Conservation (phyloP, 2,797 vertebrate species). For the Apodemus agrarius region DNA sequence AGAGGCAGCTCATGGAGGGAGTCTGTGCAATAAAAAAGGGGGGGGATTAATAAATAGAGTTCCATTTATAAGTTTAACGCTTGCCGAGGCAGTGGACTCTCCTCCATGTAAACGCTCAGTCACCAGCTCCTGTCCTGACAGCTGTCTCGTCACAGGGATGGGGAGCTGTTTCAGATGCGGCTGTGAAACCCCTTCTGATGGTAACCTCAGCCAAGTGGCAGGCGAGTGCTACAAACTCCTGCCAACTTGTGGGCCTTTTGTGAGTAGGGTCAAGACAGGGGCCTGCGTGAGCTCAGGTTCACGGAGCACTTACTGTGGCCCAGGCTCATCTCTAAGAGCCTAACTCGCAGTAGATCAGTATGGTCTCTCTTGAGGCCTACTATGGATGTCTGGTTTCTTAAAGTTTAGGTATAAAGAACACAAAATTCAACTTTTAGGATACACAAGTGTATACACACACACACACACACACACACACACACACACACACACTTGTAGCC, state of each 20-base stretch:
- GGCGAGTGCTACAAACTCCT: background rate
- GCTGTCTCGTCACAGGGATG: background rate
- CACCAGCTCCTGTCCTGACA: constrained; percentile 15
- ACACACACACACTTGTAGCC: no score
- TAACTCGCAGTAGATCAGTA: background rate
- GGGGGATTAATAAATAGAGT: constrained; percentile 58
- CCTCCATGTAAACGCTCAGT: constrained; percentile 2
- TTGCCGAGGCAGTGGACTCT: background rate
- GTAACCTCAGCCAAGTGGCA: background rate
- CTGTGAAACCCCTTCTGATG: background rate
- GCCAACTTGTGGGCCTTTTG: background rate
- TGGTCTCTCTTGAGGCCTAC: background rate
- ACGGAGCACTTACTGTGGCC: background rate
- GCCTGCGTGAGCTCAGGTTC: background rate
- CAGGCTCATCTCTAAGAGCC: background rate
- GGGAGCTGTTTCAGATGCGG: background rate
- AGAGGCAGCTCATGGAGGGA: constrained; percentile 11
- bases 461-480: no score
- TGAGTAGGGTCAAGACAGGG: background rate
- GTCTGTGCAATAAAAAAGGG: background rate
- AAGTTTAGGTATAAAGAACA: background rate
- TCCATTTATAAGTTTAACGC: constrained; percentile 63
- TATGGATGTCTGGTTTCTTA: background rate
- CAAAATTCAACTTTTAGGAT: background rate
- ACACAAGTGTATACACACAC: no score